phyloP scores from a whole-genome alignment of 2,888 invertebrate genomes.

The Bembecia ichneumoniformis region DNA sequence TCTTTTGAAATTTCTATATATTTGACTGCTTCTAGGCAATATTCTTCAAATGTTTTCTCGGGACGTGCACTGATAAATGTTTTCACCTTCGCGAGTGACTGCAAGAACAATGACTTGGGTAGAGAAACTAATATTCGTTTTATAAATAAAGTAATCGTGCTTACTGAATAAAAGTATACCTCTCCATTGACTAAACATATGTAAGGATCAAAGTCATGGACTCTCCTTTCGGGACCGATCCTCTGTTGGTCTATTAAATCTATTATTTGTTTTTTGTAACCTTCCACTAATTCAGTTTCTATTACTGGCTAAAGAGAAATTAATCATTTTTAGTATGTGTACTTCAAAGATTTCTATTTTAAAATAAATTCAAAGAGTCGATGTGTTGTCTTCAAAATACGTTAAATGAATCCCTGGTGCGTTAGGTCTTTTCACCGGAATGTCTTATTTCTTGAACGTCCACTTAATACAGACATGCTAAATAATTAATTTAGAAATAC shows the following conservation, averaged over 20 bases:
- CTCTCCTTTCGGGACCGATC: conserved; percentile 79
- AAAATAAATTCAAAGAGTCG: no score
- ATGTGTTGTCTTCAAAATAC: no score
- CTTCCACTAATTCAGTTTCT: conserved; percentile 76
- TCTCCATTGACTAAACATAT: conserved; percentile 81
- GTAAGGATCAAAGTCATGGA: conserved; percentile 87
- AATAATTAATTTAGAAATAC: no score
- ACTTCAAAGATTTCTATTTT: no score
- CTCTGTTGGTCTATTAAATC: conserved; percentile 79
- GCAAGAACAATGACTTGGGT: conserved; percentile 3
- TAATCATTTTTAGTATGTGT: not conserved
- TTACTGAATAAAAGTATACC: conserved; percentile 26
- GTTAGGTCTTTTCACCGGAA: no score
- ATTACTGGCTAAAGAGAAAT: conserved; percentile 79
- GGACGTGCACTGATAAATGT: conserved; percentile 77
- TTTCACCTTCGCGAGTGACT: conserved; percentile 76
- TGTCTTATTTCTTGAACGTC: no score
- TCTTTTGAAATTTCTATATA: conserved; percentile 75
- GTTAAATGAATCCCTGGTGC: no score
- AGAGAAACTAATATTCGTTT: not conserved
- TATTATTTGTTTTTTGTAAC: conserved; percentile 74
- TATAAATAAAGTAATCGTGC: not conserved
- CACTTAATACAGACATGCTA: no score
- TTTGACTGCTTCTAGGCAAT: conserved; percentile 71
- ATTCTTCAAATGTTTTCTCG: conserved; percentile 75